A percentile compares a stretch with the other conserved stretches of the same genome.
Evolutionary conservation across 2,797 vertebrate species (phyloP).

Genomic region (Furcifer pardalis): DNA sequence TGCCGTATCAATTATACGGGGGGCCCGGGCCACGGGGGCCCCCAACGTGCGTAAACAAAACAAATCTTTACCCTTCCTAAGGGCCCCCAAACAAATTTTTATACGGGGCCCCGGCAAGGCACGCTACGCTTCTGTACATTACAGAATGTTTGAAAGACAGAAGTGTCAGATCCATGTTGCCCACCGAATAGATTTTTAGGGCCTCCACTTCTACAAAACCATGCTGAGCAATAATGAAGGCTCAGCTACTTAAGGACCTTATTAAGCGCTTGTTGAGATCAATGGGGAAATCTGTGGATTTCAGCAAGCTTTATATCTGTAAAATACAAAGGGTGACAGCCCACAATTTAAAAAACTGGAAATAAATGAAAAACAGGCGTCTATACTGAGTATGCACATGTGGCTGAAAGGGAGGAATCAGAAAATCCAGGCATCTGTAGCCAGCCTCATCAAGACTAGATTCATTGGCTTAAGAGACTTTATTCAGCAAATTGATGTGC

Average conservation of each 20-base stretch:
- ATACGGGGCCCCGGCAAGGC: too few species aligned
- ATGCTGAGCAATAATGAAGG: background rate
- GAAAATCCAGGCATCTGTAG: background rate
- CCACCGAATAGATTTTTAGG: background rate
- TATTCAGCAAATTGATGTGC: too few species aligned
- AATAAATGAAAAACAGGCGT: background rate
- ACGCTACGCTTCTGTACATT: too few species aligned
- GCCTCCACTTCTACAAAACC: background rate
- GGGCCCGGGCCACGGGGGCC: too few species aligned
- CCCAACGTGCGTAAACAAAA: too few species aligned
- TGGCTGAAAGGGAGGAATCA: background rate
- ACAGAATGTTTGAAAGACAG: background rate
- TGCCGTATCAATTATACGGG: too few species aligned
- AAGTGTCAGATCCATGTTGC: background rate
- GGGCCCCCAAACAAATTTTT: too few species aligned
- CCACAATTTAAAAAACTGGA: background rate
- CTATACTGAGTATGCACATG: background rate
- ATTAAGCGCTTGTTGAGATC: conserved; percentile 4
- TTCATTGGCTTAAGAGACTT: too few species aligned
- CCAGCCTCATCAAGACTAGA: too few species aligned
- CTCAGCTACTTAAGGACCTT: background rate
- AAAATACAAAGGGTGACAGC: background rate
- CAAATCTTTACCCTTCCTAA: too few species aligned
- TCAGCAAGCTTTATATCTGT: background rate
- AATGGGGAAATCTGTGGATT: background rate